These are phyloP conservation scores for Limonius californicus DNA, from an alignment of 1,140 invertebrate species.

Conservation along the genomic window DNA sequence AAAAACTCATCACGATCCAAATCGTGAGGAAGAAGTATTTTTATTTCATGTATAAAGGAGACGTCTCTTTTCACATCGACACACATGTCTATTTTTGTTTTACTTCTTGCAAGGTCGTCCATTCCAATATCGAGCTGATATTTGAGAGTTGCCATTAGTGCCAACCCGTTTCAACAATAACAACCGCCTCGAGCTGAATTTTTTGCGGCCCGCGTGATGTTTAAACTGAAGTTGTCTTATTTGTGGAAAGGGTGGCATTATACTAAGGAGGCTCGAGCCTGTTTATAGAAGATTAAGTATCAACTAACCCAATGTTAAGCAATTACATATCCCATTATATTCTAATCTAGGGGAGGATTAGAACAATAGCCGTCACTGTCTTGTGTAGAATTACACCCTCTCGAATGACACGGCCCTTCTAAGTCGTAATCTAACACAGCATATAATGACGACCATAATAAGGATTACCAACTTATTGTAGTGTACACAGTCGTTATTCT, in stretches of 20 bases:
- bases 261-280: neutral
- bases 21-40: too few species aligned
- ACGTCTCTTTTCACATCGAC: too few species aligned
- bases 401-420: neutral
- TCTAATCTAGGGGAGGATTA: slow-evolving; percentile 26
- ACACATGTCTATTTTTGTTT: too few species aligned
- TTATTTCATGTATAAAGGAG: too few species aligned
- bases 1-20: too few species aligned
- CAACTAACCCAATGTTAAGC: slow-evolving; percentile 27
- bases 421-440: slow-evolving; percentile 6
- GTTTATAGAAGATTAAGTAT: slow-evolving; percentile 32
- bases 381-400: slow-evolving; percentile 7
- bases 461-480: slow-evolving; percentile 9
- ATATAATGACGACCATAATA: slow-evolving; percentile 7
- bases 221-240: slow-evolving; percentile 2
- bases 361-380: slow-evolving; percentile 26
- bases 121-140: too few species aligned
- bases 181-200: neutral
- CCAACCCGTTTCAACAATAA: too few species aligned
- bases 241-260: slow-evolving; percentile 13
- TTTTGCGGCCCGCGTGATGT: neutral
- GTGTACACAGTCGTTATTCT: neutral
- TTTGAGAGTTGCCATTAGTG: too few species aligned
- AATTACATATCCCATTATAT: slow-evolving; percentile 32
- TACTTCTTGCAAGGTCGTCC: too few species aligned